Percentiles rank a stretch among this genome's conserved stretches.
These are phyloP conservation scores for Tamandua tetradactyla DNA, from an alignment of 2,797 vertebrate genomes.

Conservation along the genomic window DNA sequence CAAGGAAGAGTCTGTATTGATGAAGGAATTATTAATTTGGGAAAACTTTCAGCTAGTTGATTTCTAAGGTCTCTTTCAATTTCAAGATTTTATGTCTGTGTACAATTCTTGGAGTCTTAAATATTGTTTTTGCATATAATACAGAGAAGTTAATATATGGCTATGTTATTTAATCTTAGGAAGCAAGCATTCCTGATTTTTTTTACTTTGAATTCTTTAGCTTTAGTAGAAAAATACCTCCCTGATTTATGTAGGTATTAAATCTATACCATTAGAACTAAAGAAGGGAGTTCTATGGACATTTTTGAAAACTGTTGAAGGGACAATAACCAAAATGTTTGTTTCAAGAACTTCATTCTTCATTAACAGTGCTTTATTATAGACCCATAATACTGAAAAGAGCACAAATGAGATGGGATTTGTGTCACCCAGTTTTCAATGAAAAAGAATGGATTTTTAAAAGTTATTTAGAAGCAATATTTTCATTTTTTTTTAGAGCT, in stretches of 20 bases:
- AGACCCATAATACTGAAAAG: background rate
- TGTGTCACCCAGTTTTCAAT: background rate
- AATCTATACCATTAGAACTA: background rate
- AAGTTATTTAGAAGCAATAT: background rate
- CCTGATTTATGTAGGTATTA: background rate
- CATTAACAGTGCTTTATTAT: background rate
- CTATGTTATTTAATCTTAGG: background rate
- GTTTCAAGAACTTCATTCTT: background rate
- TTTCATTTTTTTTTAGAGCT: background rate
- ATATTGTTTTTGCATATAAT: background rate
- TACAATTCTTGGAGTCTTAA: conserved; percentile 35
- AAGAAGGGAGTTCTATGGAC: background rate
- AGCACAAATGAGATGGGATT: background rate
- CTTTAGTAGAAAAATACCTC: conserved; percentile 14
- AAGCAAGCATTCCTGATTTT: conserved; percentile 6
- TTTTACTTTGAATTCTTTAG: conserved; percentile 39
- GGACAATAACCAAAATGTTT: background rate
- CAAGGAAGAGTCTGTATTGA: background rate
- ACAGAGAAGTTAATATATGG: background rate
- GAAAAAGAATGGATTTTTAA: background rate
- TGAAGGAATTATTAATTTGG: background rate
- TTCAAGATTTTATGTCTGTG: background rate
- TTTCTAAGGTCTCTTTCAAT: conserved; percentile 13
- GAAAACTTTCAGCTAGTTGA: background rate
- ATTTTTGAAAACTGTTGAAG: background rate